These are phyloP conservation scores for Siphamia tubifer DNA, from an alignment of 2,113 vertebrate species.

Conservation along the genomic window DNA sequence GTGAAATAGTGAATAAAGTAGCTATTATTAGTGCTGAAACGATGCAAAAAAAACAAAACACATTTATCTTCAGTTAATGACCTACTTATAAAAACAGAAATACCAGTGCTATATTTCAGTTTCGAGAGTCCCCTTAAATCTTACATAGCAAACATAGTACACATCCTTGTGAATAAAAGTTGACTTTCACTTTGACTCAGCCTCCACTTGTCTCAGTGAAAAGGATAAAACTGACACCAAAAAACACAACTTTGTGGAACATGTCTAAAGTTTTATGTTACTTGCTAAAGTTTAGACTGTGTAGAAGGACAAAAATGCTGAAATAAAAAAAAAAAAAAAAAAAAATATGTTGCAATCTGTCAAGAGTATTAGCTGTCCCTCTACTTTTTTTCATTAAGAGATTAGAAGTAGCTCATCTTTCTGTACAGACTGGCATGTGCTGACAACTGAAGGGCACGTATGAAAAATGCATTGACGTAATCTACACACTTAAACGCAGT, in stretches of 20 bases:
- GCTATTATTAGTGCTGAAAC: too few species aligned
- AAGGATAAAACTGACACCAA: background rate
- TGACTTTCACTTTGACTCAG: background rate
- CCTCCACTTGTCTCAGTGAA: background rate
- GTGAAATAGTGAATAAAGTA: too few species aligned
- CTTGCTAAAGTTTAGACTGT: background rate
- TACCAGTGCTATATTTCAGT: too few species aligned
- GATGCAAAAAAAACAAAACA: too few species aligned
- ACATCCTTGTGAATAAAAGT: too few species aligned
- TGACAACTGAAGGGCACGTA: slow-evolving; percentile 48
- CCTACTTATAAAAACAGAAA: too few species aligned
- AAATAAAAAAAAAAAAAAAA: slow-evolving; percentile 41
- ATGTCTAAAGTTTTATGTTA: background rate
- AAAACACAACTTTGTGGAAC: background rate
- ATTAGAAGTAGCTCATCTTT: slow-evolving; percentile 51
- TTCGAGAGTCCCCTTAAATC: too few species aligned
- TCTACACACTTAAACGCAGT: background rate
- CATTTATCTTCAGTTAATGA: too few species aligned
- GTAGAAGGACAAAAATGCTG: slow-evolving; percentile 22
- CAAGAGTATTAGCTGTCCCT: slow-evolving; percentile 29
- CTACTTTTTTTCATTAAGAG: slow-evolving; percentile 41
- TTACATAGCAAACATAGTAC: too few species aligned
- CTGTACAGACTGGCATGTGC: slow-evolving; percentile 36
- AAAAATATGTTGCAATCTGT: slow-evolving; percentile 27
- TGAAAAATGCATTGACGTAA: slow-evolving; percentile 51